Evolutionary conservation across 2,797 vertebrate genomes (phyloP).

Genomic region (Odontamblyopus rebecca): DNA sequence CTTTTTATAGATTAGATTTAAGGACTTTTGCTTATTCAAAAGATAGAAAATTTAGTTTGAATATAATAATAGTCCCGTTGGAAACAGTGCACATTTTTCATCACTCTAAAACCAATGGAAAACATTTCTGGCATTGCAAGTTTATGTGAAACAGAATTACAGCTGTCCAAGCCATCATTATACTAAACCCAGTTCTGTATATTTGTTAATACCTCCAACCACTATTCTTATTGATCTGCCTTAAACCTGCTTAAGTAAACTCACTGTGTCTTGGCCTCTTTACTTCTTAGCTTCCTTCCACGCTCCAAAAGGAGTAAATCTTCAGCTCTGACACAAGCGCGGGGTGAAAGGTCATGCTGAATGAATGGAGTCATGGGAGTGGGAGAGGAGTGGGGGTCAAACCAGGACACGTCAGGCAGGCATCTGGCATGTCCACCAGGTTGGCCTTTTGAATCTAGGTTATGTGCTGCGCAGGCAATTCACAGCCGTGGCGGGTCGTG

Average conservation of each 20-base stretch:
- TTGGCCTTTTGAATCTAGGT: conserved; percentile 50
- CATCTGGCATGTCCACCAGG: conserved; percentile 56
- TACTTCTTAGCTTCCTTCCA: not conserved
- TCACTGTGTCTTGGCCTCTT: not conserved
- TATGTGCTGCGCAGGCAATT: conserved; percentile 45
- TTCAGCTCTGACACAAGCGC: conserved; percentile 37
- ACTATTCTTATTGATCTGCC: conserved; percentile 1
- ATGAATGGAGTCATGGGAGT: conserved; percentile 61
- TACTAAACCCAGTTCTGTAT: not conserved
- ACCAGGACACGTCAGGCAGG: conserved; percentile 43
- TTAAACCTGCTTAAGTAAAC: not conserved
- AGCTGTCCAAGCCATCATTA: not conserved
- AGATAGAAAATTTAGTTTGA: too few species aligned
- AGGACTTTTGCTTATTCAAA: too few species aligned
- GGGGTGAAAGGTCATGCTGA: conserved; percentile 58
- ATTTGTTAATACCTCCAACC: not conserved
- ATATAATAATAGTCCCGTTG: too few species aligned
- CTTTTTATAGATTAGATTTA: too few species aligned
- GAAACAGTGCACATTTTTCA: too few species aligned
- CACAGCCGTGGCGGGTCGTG: conserved; percentile 24
- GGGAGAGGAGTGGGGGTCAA: conserved; percentile 30
- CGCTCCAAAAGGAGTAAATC: conserved; percentile 49
- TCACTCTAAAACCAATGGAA: too few species aligned
- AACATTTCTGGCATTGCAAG: too few species aligned
- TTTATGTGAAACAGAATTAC: not conserved